Conservation (phyloP, 2,797 vertebrate genomes). For the Triplophysa bombifrons region DNA sequence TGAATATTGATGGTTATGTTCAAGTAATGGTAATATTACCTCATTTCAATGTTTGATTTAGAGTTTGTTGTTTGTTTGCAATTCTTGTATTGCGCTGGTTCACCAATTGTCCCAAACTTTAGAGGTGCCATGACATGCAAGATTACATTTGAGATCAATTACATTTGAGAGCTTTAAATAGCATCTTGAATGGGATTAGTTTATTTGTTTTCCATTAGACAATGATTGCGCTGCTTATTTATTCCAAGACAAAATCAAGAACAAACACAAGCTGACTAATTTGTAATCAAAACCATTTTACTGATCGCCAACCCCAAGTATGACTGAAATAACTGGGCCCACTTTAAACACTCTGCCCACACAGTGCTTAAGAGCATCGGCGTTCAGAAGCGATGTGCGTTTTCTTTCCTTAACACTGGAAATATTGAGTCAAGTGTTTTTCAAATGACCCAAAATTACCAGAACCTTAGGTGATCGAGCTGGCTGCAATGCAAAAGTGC, state of each 20-base stretch:
- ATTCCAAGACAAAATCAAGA: conserved; percentile 36
- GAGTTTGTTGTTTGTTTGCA: not conserved
- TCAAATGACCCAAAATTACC: not conserved
- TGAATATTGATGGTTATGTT: too few species aligned
- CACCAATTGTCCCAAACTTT: not conserved
- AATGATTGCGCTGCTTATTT: conserved; percentile 33
- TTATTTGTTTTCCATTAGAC: conserved; percentile 40
- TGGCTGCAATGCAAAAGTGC: not conserved
- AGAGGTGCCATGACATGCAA: not conserved
- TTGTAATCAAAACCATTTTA: conserved; percentile 35
- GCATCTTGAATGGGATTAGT: conserved; percentile 29
- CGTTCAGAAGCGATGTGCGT: not conserved
- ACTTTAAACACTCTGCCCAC: conserved; percentile 4
- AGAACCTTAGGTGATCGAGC: not conserved
- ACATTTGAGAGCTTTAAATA: not conserved
- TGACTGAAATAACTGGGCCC: conserved; percentile 6
- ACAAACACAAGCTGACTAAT: conserved; percentile 42
- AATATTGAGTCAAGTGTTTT: not conserved
- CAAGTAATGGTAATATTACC: not conserved
- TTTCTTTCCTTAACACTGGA: not conserved
- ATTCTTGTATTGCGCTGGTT: too few species aligned
- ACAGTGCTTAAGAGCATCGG: not conserved
- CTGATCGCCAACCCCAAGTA: conserved; percentile 13
- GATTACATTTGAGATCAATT: not conserved
- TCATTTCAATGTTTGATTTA: not conserved